These are phyloP conservation scores for Natator depressus DNA, from an alignment of 2,113 vertebrate genomes.

Conservation along the genomic window DNA sequence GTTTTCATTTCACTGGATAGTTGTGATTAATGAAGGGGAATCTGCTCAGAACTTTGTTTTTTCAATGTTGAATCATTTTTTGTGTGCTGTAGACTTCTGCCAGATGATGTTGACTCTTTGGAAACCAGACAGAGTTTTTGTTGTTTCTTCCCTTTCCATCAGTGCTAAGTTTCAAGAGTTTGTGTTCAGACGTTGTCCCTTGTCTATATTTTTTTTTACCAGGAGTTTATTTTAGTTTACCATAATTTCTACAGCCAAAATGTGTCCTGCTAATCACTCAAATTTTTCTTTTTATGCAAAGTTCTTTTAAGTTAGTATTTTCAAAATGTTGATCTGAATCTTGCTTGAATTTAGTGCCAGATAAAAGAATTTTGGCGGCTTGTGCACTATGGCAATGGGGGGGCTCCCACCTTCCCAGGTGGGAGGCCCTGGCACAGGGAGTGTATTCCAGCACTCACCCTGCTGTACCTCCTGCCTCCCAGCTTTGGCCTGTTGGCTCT, in stretches of 20 bases:
- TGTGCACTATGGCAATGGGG: not conserved
- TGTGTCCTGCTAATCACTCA: not conserved
- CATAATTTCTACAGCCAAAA: not conserved
- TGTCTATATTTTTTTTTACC: not conserved
- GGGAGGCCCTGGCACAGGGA: not conserved
- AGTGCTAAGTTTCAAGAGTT: not conserved
- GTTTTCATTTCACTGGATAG: not conserved
- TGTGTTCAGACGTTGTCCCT: fast-evolving
- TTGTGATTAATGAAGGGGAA: not conserved
- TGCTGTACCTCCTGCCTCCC: not conserved
- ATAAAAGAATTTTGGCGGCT: not conserved
- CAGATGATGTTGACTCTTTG: not conserved
- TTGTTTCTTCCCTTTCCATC: not conserved
- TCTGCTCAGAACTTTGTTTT: not conserved
- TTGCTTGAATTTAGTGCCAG: not conserved
- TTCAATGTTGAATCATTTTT: not conserved
- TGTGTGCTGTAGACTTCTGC: not conserved
- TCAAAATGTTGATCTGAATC: not conserved
- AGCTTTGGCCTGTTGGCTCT: not conserved
- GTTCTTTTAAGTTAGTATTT: not conserved
- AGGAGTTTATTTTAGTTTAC: not conserved
- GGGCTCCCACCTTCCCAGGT: too few species aligned
- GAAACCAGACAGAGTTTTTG: not conserved
- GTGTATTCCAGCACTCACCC: not conserved
- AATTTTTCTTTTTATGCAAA: not conserved